These are phyloP conservation scores for Microcebus griseorufus DNA, from an alignment of 2,113 vertebrate genomes.

Conservation along the genomic window DNA sequence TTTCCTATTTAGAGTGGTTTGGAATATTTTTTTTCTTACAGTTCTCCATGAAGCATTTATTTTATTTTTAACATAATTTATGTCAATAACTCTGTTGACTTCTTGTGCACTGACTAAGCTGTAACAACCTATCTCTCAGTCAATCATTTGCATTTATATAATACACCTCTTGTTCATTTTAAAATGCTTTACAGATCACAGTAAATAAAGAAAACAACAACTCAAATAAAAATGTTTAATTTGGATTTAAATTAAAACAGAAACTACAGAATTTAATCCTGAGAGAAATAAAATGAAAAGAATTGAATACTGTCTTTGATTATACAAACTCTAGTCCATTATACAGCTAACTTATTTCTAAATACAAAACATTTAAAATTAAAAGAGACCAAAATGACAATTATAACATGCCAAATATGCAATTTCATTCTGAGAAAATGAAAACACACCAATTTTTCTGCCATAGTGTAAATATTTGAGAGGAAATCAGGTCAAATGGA, in stretches of 20 bases:
- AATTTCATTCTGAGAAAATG: neutral
- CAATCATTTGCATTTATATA: constrained; percentile 24
- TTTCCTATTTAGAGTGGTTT: neutral
- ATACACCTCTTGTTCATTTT: neutral
- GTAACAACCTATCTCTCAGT: neutral
- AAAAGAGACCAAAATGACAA: neutral
- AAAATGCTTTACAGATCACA: constrained; percentile 28
- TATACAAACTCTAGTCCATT: neutral
- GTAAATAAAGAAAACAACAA: constrained; percentile 49
- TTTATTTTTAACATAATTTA: neutral
- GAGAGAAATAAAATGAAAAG: neutral
- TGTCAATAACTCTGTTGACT: neutral
- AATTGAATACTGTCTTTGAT: neutral
- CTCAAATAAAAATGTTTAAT: constrained; percentile 49
- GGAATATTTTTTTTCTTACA: neutral
- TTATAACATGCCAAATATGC: neutral
- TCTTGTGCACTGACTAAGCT: neutral
- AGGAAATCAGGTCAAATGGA: neutral
- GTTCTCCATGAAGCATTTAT: neutral
- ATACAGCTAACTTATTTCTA: neutral
- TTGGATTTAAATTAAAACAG: neutral
- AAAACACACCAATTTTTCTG: neutral
- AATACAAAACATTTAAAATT: neutral
- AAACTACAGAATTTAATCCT: neutral
- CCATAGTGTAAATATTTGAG: neutral